Percentiles rank a stretch among this genome's conserved stretches.
Evolutionary conservation across 2,797 vertebrate species (phyloP).

Genomic region (Ctenochaetus hawaiiensis): DNA sequence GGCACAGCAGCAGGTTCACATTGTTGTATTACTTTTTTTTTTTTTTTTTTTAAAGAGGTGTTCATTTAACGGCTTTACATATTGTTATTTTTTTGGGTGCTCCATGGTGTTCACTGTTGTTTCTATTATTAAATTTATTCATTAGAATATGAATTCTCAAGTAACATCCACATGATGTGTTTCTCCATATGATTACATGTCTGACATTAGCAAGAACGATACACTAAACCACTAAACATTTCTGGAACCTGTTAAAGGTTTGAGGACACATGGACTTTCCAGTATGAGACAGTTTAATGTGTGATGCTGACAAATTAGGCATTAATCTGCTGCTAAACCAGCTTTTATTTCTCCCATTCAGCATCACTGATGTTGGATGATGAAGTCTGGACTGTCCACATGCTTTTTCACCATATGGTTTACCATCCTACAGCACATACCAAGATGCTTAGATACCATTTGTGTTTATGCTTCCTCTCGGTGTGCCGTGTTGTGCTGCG

Average conservation of each 20-base stretch:
- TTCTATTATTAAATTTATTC: not conserved
- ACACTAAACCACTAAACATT: not conserved
- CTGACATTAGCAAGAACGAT: not conserved
- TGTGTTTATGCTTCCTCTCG: not conserved
- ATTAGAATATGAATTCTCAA: not conserved
- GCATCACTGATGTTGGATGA: not conserved
- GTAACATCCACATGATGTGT: not conserved
- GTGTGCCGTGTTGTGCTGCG: not conserved
- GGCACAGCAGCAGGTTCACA: constrained; percentile 3
- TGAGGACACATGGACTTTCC: not conserved
- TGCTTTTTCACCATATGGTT: not conserved
- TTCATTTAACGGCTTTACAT: constrained; percentile 1
- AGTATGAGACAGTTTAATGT: not conserved
- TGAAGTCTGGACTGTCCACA: not conserved
- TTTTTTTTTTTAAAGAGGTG: not conserved
- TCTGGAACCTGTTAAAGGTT: not conserved
- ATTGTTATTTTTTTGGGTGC: not conserved
- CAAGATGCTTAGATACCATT: not conserved
- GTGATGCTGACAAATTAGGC: not conserved
- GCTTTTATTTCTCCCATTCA: not conserved
- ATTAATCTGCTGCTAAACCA: not conserved
- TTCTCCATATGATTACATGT: not conserved
- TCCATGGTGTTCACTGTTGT: not conserved
- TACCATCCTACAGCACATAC: not conserved
- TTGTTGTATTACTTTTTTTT: not conserved